phyloP scores from a whole-genome alignment of 2,888 invertebrate genomes.

The Steromphala cineraria region DNA sequence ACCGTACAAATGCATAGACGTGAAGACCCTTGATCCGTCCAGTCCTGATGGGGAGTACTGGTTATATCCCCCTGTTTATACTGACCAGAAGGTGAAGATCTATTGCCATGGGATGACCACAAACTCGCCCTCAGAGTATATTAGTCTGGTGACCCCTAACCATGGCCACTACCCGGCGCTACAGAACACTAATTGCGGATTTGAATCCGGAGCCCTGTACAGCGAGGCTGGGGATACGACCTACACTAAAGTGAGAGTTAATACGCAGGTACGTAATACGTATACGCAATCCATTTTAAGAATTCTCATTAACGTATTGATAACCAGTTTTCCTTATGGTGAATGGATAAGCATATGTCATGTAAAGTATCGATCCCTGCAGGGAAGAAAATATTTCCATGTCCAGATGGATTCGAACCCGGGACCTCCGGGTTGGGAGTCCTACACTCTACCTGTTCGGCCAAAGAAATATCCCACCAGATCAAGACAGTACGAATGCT shows the following conservation, averaged over 20 bases:
- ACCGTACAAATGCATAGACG: background rate
- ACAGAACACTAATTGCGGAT: background rate
- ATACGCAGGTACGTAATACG: background rate
- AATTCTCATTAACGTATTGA: no score
- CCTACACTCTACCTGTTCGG: no score
- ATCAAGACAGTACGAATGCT: no score
- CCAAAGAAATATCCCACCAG: no score
- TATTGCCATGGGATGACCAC: background rate
- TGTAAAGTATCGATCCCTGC: no score
- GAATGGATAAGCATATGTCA: no score
- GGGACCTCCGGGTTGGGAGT: no score
- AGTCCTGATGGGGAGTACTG: background rate
- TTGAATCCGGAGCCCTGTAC: background rate
- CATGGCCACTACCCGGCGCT: background rate
- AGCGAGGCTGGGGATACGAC: background rate
- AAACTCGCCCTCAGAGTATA: background rate
- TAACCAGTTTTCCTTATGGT: no score
- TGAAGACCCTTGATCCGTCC: background rate
- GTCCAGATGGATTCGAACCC: no score
- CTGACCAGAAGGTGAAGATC: background rate
- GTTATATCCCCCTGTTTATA: background rate
- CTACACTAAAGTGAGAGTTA: background rate
- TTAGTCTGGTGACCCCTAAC: background rate
- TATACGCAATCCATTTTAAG: no score
- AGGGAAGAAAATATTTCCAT: no score